Conservation (phyloP, 30 jellyfish, hydroid and myxozoan genomes). For the Catostylus mosaicus region DNA sequence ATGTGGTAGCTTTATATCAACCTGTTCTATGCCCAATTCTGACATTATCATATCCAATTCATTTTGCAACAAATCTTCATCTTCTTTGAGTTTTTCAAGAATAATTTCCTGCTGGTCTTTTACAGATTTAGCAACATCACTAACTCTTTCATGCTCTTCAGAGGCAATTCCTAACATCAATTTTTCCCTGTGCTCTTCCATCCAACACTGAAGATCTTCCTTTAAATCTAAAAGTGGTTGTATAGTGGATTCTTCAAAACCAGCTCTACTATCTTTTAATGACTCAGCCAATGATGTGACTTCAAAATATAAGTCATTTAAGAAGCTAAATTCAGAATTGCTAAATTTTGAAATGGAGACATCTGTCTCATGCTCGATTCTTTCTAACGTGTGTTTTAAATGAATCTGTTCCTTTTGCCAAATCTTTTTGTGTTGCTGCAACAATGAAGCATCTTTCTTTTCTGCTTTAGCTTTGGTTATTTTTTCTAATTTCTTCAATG, state of each 20-base stretch:
- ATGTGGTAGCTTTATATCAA: constrained; percentile 66
- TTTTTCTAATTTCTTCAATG: constrained; percentile 66
- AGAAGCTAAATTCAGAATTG: constrained; percentile 37
- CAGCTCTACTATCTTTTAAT: constrained; percentile 44
- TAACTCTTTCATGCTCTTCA: constrained; percentile 52
- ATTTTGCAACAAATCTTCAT: constrained; percentile 39
- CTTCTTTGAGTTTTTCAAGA: constrained; percentile 53
- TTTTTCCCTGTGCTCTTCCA: constrained; percentile 65
- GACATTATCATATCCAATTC: constrained; percentile 37
- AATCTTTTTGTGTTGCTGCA: constrained; percentile 69
- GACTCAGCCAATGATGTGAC: constrained; percentile 42
- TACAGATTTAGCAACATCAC: constrained; percentile 68
- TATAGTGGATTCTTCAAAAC: constrained; percentile 58
- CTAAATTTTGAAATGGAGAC: constrained; percentile 41
- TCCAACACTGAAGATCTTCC: constrained; percentile 79
- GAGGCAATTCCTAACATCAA: constrained; percentile 50
- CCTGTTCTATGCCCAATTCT: constrained; percentile 58
- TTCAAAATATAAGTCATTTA: constrained; percentile 42
- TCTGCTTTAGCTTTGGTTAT: constrained; percentile 42
- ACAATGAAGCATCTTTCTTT: constrained; percentile 51
- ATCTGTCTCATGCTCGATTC: constrained; percentile 59
- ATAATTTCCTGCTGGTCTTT: constrained; percentile 67
- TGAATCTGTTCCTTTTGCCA: constrained; percentile 81
- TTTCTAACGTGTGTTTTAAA: constrained; percentile 35
- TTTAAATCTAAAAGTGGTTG: constrained; percentile 72